These are phyloP conservation scores for Oscheius sp. DNA, from an alignment of 2,888 invertebrate species.

Conservation along the genomic window DNA sequence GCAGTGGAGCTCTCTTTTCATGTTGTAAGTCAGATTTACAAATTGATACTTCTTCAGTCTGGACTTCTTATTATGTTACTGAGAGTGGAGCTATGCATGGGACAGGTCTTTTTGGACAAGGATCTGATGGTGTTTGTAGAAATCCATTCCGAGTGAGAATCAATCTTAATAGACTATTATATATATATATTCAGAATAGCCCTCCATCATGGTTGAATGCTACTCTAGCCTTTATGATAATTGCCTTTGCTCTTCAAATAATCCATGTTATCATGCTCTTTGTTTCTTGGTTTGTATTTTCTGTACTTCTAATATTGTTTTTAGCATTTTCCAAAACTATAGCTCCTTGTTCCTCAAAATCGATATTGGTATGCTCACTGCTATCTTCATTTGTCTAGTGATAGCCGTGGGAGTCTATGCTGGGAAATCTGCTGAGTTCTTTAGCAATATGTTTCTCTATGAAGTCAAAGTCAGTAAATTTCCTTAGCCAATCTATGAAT, in stretches of 20 bases:
- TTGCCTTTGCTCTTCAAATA: constrained; percentile 3
- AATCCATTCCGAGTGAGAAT: neutral
- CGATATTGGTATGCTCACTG: neutral
- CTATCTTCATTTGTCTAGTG: neutral
- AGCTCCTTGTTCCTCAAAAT: constrained; percentile 2
- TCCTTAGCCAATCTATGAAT: too few species aligned
- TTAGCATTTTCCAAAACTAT: neutral
- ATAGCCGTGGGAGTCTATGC: neutral
- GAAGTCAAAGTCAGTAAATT: neutral
- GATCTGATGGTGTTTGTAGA: neutral
- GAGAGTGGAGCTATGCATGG: constrained; percentile 6
- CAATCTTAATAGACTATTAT: neutral
- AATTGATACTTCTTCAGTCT: neutral
- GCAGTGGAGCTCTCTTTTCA: constrained; percentile 1
- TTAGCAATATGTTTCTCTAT: neutral
- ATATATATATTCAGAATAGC: neutral
- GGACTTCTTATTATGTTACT: constrained; percentile 11
- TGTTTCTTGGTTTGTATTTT: neutral
- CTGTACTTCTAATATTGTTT: neutral
- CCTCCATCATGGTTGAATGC: constrained; percentile 1
- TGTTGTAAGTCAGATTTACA: neutral
- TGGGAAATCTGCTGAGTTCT: neutral
- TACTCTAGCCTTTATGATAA: constrained; percentile 5
- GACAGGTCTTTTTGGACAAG: constrained; percentile 8
- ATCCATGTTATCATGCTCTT: neutral